Evolutionary conservation across 1,140 invertebrate species (phyloP).

Genomic region (Drosophila fuyamai): DNA sequence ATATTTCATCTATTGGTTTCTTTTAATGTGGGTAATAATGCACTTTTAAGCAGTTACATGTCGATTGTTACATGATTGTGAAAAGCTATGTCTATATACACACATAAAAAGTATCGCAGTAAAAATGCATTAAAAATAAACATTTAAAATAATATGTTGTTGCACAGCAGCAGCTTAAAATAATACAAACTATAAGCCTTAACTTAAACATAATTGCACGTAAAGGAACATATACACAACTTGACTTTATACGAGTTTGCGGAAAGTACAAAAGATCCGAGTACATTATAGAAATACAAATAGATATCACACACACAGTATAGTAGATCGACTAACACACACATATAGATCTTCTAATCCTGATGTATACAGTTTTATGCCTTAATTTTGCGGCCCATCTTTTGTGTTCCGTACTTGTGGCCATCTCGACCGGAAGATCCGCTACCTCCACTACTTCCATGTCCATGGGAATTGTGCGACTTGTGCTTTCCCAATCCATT

Average conservation of each 20-base stretch:
- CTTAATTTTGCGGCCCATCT: slow-evolving; percentile 86
- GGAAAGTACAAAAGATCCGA: slow-evolving; percentile 64
- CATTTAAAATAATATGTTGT: slow-evolving; percentile 36
- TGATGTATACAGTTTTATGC: slow-evolving; percentile 74
- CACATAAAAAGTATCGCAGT: slow-evolving; percentile 29
- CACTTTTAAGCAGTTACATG: slow-evolving; percentile 71
- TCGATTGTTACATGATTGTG: slow-evolving; percentile 78
- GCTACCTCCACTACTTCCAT: slow-evolving; percentile 57
- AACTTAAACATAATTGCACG: slow-evolving; percentile 43
- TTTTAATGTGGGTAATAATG: slow-evolving; percentile 40
- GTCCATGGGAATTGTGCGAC: slow-evolving; percentile 53
- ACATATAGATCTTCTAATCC: slow-evolving; percentile 22
- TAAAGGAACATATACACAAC: slow-evolving; percentile 46
- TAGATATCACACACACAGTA: slow-evolving; percentile 49
- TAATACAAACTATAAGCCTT: slow-evolving; percentile 33
- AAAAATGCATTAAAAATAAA: slow-evolving; percentile 26
- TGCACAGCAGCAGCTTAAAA: slow-evolving; percentile 56
- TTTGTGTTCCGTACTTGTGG: slow-evolving; percentile 86
- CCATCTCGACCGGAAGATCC: slow-evolving; percentile 63
- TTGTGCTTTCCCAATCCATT: slow-evolving; percentile 85
- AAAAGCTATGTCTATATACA: slow-evolving; percentile 69
- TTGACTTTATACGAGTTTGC: slow-evolving; percentile 12
- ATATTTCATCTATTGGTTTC: slow-evolving; percentile 36
- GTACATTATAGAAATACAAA: slow-evolving; percentile 61
- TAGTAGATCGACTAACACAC: slow-evolving; percentile 57